Evolutionary conservation across 2,113 vertebrate genomes (phyloP), one percentile per base, ranked within the genome.

Genomic region (Tetraodon nigroviridis): DNA sequence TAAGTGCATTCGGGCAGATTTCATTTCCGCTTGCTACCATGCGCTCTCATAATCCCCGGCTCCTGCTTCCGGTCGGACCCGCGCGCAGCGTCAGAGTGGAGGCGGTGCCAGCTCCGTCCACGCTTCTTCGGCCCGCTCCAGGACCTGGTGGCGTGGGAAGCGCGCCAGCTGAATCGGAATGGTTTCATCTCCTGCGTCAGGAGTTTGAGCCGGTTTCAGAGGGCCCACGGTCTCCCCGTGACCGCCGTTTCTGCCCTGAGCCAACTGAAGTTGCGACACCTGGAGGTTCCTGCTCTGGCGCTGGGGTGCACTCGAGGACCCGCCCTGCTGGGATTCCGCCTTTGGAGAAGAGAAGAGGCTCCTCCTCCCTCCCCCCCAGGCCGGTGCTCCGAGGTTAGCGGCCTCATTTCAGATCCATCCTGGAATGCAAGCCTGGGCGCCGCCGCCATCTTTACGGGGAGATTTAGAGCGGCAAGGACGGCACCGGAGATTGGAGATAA

Each of bases 391-490:
- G 22, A 66, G 84, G 83, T 84, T 83, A 84, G 84, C 80, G 70
- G 55, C 66, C 81, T 84, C 73, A 80, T 86, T 86, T 79, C 64
- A 64, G 81, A 79, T 78, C 81, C 62, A 71, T 84, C 75, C 74
- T 51, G 61, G 50, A 60, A 73, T 67, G 63, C 67, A 76, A 71
- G 73, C 67, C 64, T 57, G 66, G 63, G 60, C 58, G 27, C 77
- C 65, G 60, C 73, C 75, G 76, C 73, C 76, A 79, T 82, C 76
- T 83, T 76, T 77, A 73, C 60, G 51, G 71, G 76, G 60, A 81
- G 80, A 85, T 86, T 84, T 80, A 88, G 78, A 84, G 78, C 46
- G 71, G 84, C 81, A 83, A 83, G 79, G 84, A 77, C 73, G 63
- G 81, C 79, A 76, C 82, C 79, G 80, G 81, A 83, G 78, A 81